Percentiles rank a stretch among this genome's conserved stretches.
Conservation (phyloP, 1,140 invertebrate genomes). For the Hermetia illucens region DNA sequence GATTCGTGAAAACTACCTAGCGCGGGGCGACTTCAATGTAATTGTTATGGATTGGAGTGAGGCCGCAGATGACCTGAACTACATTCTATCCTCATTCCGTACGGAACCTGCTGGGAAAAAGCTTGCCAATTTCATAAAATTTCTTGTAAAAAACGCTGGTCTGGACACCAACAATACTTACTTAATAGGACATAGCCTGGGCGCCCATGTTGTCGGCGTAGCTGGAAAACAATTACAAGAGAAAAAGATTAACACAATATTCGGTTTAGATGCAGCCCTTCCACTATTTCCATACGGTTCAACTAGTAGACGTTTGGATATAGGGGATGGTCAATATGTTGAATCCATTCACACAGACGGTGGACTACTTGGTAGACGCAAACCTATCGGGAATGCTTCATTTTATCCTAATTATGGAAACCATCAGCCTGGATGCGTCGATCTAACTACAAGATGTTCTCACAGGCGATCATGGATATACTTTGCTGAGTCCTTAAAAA, state of each 20-base stretch:
- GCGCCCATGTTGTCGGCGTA: conserved; percentile 36
- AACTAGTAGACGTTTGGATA: conserved; percentile 28
- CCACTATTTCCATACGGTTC: conserved; percentile 24
- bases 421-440: conserved; percentile 38
- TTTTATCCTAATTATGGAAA: conserved; percentile 38
- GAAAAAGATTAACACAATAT: conserved; percentile 21
- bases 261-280: conserved; percentile 34
- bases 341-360: conserved; percentile 41
- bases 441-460: conserved; percentile 30
- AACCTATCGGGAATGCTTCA: conserved; percentile 34
- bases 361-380: conserved; percentile 33
- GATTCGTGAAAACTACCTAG: too few species aligned
- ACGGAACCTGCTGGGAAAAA: conserved; percentile 22
- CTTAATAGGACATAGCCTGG: conserved; percentile 29
- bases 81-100: too few species aligned
- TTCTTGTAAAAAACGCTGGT: conserved; percentile 19
- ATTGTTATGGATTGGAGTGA: too few species aligned
- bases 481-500: conserved; percentile 37
- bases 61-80: too few species aligned
- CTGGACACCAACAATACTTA: conserved; percentile 15
- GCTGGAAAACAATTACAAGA: conserved; percentile 30
- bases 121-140: conserved; percentile 21
- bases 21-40: too few species aligned
- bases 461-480: conserved; percentile 37
- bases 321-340: conserved; percentile 21